Evolutionary conservation across 2,797 vertebrate species (phyloP).

Genomic region (Falco cherrug): DNA sequence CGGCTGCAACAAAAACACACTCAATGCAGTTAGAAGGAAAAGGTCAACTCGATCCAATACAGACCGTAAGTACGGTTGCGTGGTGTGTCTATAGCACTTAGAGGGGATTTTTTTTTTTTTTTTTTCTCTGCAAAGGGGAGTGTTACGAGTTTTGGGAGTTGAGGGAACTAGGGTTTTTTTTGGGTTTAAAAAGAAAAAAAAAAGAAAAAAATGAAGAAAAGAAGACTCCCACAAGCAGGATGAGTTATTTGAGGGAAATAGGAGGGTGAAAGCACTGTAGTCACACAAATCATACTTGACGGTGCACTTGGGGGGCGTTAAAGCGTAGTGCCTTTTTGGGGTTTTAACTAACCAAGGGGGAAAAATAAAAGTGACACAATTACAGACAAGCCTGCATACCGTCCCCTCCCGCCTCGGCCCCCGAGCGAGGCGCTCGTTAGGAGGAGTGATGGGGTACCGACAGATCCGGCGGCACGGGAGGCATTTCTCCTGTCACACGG

Average conservation of each 20-base stretch:
- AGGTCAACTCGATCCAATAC: slow-evolving; percentile 83
- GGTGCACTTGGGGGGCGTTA: slow-evolving; percentile 67
- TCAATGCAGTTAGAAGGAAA: slow-evolving; percentile 85
- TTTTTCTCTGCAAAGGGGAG: slow-evolving; percentile 69
- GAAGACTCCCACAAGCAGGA: slow-evolving; percentile 37
- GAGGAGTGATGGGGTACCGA: neutral
- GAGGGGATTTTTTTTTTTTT: slow-evolving; percentile 63
- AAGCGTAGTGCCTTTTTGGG: slow-evolving; percentile 62
- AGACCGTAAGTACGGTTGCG: slow-evolving; percentile 84
- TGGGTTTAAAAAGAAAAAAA: neutral
- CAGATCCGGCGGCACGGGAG: neutral
- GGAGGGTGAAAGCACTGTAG: slow-evolving; percentile 70
- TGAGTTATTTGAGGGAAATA: slow-evolving; percentile 52
- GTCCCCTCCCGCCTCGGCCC: neutral
- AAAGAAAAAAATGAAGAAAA: neutral
- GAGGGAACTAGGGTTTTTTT: neutral
- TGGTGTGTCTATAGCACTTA: slow-evolving; percentile 81
- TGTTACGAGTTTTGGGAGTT: slow-evolving; percentile 66
- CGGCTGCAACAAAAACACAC: slow-evolving; percentile 81
- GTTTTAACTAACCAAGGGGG: slow-evolving; percentile 46
- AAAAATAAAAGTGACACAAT: slow-evolving; percentile 48
- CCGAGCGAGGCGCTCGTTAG: neutral
- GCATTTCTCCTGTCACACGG: slow-evolving; percentile 41
- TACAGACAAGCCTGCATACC: neutral
- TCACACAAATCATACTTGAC: slow-evolving; percentile 75